phyloP scores from a whole-genome alignment of 2,888 invertebrate genomes.

The Actias luna region DNA sequence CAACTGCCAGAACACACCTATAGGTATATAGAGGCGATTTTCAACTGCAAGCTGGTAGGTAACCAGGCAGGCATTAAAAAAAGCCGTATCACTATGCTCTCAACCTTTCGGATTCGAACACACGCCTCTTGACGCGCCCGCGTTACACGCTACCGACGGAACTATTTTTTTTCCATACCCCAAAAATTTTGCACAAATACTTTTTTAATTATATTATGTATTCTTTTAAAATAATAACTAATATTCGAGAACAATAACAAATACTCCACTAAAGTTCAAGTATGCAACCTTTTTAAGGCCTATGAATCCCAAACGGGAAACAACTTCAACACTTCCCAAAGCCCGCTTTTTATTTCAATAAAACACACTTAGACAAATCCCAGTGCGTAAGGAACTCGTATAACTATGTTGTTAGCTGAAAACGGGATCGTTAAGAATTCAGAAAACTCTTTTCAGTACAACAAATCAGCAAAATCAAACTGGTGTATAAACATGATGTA shows the following conservation, averaged over 20 bases:
- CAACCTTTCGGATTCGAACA: too few relatives aligned
- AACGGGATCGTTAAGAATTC: background rate
- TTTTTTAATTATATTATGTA: too few relatives aligned
- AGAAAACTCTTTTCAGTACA: slow-evolving; percentile 1
- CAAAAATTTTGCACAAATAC: too few relatives aligned
- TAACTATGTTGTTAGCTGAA: background rate
- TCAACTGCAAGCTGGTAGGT: too few relatives aligned
- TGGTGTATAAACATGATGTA: too few relatives aligned
- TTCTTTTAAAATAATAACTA: background rate
- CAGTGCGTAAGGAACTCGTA: background rate
- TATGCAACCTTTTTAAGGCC: background rate
- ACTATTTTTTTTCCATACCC: too few relatives aligned
- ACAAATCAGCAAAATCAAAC: background rate
- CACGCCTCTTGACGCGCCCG: too few relatives aligned
- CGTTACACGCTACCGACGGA: too few relatives aligned
- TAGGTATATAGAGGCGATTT: too few relatives aligned
- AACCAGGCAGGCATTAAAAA: too few relatives aligned
- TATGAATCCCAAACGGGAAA: background rate
- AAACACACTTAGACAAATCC: background rate
- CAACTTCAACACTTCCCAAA: background rate
- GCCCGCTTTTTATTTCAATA: background rate
- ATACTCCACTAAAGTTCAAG: background rate
- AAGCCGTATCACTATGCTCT: too few relatives aligned
- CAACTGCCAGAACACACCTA: too few relatives aligned
- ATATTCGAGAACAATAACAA: background rate